Evolutionary conservation across 2,113 vertebrate species (phyloP).

Genomic region (Megaleporinus macrocephalus): DNA sequence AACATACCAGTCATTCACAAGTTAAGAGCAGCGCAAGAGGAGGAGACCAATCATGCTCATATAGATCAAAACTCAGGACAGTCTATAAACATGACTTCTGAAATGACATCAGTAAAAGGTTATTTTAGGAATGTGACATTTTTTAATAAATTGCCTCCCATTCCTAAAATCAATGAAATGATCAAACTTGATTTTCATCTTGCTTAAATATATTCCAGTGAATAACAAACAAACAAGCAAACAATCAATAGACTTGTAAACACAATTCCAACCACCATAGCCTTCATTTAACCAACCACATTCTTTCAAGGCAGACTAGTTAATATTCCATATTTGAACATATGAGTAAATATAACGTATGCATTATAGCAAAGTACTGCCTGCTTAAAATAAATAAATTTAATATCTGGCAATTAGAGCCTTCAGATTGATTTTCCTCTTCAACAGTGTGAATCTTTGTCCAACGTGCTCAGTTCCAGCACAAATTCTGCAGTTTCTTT

Average conservation of each 20-base stretch:
- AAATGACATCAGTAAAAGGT: background rate
- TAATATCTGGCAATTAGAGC: background rate
- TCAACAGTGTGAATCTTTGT: background rate
- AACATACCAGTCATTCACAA: background rate
- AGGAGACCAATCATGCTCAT: slow-evolving; percentile 7
- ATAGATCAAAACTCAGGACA: background rate
- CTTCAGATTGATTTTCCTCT: background rate
- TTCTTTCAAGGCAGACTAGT: background rate
- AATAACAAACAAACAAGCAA: background rate
- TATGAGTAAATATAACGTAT: background rate
- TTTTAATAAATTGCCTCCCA: background rate
- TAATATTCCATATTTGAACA: background rate
- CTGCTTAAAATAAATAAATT: slow-evolving; percentile 9
- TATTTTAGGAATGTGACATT: slow-evolving; percentile 6
- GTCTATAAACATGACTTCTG: background rate
- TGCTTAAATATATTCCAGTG: slow-evolving; percentile 4
- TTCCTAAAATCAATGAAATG: background rate
- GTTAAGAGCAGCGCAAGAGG: slow-evolving; percentile 11
- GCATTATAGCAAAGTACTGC: background rate
- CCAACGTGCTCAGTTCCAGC: slow-evolving; percentile 14
- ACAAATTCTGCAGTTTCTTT: background rate
- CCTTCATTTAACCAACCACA: background rate
- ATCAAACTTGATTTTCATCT: background rate
- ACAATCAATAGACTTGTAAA: background rate
- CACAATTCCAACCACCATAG: background rate